Base-by-base conservation (phyloP, 2,113 vertebrate species). In the Rissa tridactyla region DNA sequence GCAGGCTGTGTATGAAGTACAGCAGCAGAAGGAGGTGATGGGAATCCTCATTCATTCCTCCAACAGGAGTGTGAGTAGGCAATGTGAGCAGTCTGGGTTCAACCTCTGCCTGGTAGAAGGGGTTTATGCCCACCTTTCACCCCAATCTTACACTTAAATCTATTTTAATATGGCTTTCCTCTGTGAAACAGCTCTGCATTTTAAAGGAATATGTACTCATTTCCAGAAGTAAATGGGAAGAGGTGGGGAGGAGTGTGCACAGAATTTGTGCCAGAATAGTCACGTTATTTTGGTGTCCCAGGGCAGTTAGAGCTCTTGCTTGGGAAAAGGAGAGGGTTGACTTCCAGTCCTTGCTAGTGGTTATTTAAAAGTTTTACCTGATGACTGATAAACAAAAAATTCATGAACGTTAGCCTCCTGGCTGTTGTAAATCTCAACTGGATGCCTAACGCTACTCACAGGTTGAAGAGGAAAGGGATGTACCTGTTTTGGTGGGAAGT, bases 331-430 rank as follows among this genome's bases (percentile, higher is more conserved):
- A 65, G 49, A 73, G 47, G 10, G 32, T 26, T 77, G 64, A 91
- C 25, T 94, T 90, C 58, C 51, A 84, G 36, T 84, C 21, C 52
- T 76, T 61, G 52, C 40, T 92, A 44, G 23, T 46, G 18, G 16
- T 82, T 94, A 40, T 84, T 92, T 85, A 52, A 94, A 83, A 88
- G n/a, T 26, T 88, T 83, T 88, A 75, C 25, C 46, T 78, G 55
- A 88, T 84, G 46, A 82, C n/a, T 84, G 68, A 91, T 75, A 60
- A 71, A 82, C 51, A 58, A 85, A 84, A 62, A 71, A 27, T 16
- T 62, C 18, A 60, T 10, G 15, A 89, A 66, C 22, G 10, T 91
- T 92, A 76, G 21, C 84, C 73, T 92, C 29, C 65, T 92, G 78
- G 89, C 60, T 87, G 52, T 75, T 92, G 10, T 64, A 71, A 91